Evolutionary conservation across 2,113 vertebrate genomes (phyloP).

Genomic region (Raja brachyura): DNA sequence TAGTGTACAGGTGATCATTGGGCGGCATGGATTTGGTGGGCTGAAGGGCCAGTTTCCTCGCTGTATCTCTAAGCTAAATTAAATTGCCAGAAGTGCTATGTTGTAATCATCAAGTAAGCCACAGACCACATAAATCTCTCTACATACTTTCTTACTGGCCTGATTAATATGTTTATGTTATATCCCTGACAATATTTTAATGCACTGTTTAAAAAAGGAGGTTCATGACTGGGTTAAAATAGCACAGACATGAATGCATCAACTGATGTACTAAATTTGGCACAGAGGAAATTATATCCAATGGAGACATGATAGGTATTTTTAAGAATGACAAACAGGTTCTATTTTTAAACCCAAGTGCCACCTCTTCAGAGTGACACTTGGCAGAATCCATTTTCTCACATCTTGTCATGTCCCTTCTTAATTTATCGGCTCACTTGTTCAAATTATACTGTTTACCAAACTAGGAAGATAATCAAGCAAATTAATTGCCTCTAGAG

Average conservation of each 20-base stretch:
- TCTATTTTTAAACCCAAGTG: slow-evolving; percentile 29
- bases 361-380: neutral
- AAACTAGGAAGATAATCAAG: neutral
- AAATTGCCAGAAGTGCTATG: neutral
- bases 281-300: slow-evolving; percentile 17
- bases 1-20: too few relatives aligned
- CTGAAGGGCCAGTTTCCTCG: too few relatives aligned
- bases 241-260: slow-evolving; percentile 5
- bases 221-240: slow-evolving; percentile 24
- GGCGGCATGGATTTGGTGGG: too few relatives aligned
- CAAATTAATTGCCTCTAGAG: neutral
- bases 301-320: neutral
- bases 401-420: neutral
- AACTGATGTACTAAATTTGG: neutral
- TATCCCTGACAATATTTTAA: neutral
- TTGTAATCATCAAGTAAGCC: neutral
- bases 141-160: neutral
- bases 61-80: too few relatives aligned
- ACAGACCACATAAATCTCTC: neutral
- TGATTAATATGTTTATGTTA: neutral
- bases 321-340: slow-evolving; percentile 29
- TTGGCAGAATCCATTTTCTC: slow-evolving; percentile 10
- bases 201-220: neutral
- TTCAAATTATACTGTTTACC: neutral
- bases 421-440: neutral